These are phyloP conservation scores for Heliconius eleuchia DNA, from an alignment of 1,140 invertebrate genomes.

Conservation along the genomic window DNA sequence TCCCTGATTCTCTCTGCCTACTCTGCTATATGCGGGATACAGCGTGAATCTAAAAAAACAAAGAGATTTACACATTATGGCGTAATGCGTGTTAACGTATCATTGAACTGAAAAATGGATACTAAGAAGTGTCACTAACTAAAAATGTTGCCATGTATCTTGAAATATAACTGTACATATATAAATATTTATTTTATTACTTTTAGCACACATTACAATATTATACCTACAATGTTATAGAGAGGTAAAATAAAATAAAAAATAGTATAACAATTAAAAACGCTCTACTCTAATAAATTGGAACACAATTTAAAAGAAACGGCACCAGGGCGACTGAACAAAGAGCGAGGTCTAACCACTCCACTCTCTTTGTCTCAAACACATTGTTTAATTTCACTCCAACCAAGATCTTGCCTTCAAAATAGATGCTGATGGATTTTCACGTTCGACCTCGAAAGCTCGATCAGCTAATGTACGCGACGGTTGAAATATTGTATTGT, in stretches of 20 bases:
- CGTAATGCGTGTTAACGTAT: no score
- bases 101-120: no score
- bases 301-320: constrained; percentile 30
- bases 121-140: no score
- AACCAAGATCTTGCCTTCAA: constrained; percentile 34
- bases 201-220: no score
- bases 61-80: no score
- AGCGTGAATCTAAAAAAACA: no score
- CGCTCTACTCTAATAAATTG: constrained; percentile 19
- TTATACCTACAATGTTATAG: no score
- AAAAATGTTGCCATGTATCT: no score
- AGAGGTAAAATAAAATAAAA: neutral
- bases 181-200: no score
- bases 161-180: no score
- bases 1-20: no score
- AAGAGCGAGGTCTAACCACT: constrained; percentile 51
- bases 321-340: constrained; percentile 36
- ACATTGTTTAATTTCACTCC: constrained; percentile 54
- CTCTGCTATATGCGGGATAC: no score
- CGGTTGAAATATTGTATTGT: constrained; percentile 11
- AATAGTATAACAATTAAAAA: neutral
- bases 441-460: constrained; percentile 23
- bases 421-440: constrained; percentile 24
- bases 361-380: constrained; percentile 49
- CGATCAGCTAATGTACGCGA: constrained; percentile 4